Base-by-base conservation (phyloP, 2,797 vertebrate genomes). In the Siniperca scherzeri region DNA sequence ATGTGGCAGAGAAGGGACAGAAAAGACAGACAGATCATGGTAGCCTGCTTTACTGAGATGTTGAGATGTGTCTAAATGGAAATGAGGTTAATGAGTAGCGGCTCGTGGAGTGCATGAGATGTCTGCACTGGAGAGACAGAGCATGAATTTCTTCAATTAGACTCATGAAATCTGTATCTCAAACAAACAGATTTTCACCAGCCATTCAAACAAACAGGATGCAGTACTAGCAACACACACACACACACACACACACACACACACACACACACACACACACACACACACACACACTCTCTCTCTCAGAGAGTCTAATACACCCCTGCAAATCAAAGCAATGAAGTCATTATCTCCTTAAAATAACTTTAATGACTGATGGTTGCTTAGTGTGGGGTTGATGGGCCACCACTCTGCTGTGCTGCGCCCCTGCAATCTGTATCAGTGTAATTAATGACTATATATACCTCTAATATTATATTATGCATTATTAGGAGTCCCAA, bases 371-470 rank as follows among this genome's bases (percentile, higher is more conserved):
- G 85, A 88, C 69, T 76, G 89, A 81, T 83, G 77, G 70, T 53
- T 84, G 70, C 27, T 70, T 84, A 19, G 80, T 78, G 71, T 68
- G 69, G 59, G 70, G 78, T 77, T 86, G 77, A 78, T 85, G 60
- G 76, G 71, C 66, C 70, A 40, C 22, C 36, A 30, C 64, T 77
- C 66, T 42, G 70, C 75, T 66, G 78, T 1, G 5, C 66, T 44
- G 68, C 56, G 13, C 75, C 40, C 69, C 30, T 78, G 83, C 52
- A 69, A 81, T 88, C 79, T 77, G 74, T 13, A 71, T 77, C 76
- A 68, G 57, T 30, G 56, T 89, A 85, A 91, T 87, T 87, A 86
- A 87, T 84, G 60, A 80, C 68, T 77, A 74, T 65, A 57, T 89
- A 89, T 87, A 74, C 53, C 76, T 82, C 65, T 56, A n/a, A n/a